These are phyloP conservation scores for cattle (Bos taurus) DNA, from an alignment of 2,113 vertebrate species.

Conservation along the genomic window DNA sequence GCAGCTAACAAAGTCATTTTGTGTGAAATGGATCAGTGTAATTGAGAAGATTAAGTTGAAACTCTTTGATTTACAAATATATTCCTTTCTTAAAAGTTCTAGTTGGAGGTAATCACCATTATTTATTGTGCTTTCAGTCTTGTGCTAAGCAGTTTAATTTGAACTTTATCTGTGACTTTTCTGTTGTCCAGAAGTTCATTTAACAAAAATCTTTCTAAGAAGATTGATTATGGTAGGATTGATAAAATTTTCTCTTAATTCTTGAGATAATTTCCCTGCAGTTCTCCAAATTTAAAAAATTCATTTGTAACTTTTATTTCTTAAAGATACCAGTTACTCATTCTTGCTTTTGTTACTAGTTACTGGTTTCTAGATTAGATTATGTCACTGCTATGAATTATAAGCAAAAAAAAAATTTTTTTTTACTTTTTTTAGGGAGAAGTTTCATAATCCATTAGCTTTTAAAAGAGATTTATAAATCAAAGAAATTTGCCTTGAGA, in stretches of 20 bases:
- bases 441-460: neutral
- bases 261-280: neutral
- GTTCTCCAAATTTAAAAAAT: neutral
- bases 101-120: neutral
- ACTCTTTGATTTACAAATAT: neutral
- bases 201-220: neutral
- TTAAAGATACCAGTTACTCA: neutral
- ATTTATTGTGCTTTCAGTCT: neutral
- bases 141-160: neutral
- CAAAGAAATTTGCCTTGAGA: neutral
- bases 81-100: neutral
- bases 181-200: neutral
- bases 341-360: neutral
- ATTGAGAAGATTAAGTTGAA: neutral
- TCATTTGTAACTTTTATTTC: neutral
- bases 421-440: neutral
- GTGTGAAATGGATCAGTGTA: neutral
- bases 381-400: neutral
- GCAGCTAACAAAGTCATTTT: neutral
- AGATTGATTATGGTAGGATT: neutral
- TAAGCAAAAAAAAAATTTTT: neutral
- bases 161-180: neutral
- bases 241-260: neutral
- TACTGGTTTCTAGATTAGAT: neutral
- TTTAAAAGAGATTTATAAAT: neutral